Conservation (phyloP, 2,113 vertebrate genomes). For the Brienomyrus longianalis region DNA sequence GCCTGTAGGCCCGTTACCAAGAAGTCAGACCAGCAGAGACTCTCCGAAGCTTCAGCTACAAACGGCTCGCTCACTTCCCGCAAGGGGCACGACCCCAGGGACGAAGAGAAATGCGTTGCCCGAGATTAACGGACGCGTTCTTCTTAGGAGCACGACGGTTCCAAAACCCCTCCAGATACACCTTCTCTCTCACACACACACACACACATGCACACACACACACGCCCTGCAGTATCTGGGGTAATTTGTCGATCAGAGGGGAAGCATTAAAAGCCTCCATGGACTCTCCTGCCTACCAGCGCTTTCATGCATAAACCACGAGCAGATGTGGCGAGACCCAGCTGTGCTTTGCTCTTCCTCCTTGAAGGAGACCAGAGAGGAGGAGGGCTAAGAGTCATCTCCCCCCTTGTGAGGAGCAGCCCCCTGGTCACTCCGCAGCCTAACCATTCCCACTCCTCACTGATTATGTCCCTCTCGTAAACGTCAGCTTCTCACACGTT, state of each 20-base stretch:
- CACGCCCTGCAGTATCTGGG: not conserved
- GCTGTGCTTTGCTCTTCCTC: conserved; percentile 25
- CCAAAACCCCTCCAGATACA: not conserved
- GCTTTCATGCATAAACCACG: conserved; percentile 37
- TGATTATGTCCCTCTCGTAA: conserved; percentile 49
- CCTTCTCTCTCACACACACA: not conserved
- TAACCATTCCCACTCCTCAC: conserved; percentile 49
- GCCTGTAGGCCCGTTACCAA: not conserved
- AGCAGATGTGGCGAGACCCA: conserved; percentile 45
- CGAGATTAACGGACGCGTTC: not conserved
- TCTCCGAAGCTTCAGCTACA: not conserved
- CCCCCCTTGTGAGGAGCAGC: conserved; percentile 29
- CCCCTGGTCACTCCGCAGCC: conserved; percentile 45
- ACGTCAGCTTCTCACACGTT: conserved; percentile 24
- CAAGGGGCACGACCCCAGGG: not conserved
- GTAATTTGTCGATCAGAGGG: not conserved
- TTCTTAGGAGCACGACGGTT: not conserved
- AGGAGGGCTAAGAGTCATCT: conserved; percentile 24
- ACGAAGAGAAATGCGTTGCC: not conserved
- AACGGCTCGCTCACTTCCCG: not conserved
- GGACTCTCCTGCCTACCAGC: conserved; percentile 5
- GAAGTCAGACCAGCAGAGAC: not conserved
- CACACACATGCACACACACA: not conserved
- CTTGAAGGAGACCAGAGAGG: conserved; percentile 27
- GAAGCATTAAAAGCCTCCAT: not conserved